phyloP scores from a whole-genome alignment of 2,113 vertebrate species.

The Sylvia atricapilla region DNA sequence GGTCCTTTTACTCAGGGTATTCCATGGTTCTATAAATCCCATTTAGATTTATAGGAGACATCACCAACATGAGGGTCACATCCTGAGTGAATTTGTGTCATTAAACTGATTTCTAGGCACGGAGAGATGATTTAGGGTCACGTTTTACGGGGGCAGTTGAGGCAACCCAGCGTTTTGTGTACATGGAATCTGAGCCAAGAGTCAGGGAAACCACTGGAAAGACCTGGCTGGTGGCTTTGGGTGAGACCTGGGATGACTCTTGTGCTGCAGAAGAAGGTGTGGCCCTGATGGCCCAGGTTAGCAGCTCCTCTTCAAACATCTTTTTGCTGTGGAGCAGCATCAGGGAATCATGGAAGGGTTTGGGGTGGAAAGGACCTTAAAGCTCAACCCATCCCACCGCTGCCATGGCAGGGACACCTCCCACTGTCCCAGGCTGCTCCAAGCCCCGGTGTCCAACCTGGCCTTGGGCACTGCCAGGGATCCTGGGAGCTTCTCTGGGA shows the following conservation, averaged over 20 bases:
- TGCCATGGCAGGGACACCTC: not conserved
- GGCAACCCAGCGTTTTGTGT: not conserved
- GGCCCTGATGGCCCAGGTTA: not conserved
- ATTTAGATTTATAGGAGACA: not conserved
- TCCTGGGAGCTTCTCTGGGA: too few species aligned
- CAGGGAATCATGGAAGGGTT: not conserved
- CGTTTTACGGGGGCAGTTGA: not conserved
- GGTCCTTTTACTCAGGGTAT: not conserved
- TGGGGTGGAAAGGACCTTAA: fast-evolving
- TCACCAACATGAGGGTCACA: too few species aligned
- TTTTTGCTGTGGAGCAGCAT: not conserved
- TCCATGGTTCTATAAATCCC: not conserved
- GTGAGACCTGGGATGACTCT: not conserved
- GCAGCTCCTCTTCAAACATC: not conserved
- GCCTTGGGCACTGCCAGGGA: not conserved
- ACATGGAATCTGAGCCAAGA: not conserved
- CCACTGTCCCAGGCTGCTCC: not conserved
- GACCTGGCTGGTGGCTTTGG: not conserved
- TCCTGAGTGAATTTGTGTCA: not conserved
- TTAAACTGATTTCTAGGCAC: not conserved
- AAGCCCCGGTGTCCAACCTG: not conserved
- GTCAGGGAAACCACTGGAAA: not conserved
- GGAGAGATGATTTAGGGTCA: not conserved
- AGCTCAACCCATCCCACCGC: fast-evolving
- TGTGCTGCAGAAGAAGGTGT: not conserved